A percentile compares a stretch with the other conserved stretches of the same genome.
Conservation (phyloP, 1,140 invertebrate genomes). For the Himalopsyche phryganea region DNA sequence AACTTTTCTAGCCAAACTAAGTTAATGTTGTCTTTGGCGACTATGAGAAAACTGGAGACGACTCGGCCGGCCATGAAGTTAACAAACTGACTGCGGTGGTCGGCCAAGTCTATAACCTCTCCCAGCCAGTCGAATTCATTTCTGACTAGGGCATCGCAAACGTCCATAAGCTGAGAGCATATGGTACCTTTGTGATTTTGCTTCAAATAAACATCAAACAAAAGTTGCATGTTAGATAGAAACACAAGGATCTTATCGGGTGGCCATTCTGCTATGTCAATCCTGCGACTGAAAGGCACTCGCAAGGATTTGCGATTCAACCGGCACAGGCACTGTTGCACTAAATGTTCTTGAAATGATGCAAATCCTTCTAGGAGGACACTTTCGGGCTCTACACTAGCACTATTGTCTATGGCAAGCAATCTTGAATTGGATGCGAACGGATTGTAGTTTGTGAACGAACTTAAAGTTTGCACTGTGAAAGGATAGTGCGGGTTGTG, state of each 20-base stretch:
- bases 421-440: conserved; percentile 4
- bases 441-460: conserved; percentile 16
- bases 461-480: conserved; percentile 16
- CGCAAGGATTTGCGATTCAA: conserved; percentile 64
- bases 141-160: conserved; percentile 73
- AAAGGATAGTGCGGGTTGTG: conserved; percentile 25
- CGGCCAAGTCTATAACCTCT: conserved; percentile 74
- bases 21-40: conserved; percentile 76
- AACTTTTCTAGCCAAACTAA: conserved; percentile 73
- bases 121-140: conserved; percentile 80
- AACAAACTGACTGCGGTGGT: conserved; percentile 74
- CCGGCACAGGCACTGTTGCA: conserved; percentile 74
- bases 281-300: conserved; percentile 65
- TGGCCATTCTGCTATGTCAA: conserved; percentile 68
- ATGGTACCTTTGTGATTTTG: conserved; percentile 77
- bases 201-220: conserved; percentile 80
- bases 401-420: conserved; percentile 7
- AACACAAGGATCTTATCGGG: conserved; percentile 69
- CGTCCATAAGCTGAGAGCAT: conserved; percentile 72
- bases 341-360: conserved; percentile 59
- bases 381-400: neutral
- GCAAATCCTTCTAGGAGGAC: conserved; percentile 42
- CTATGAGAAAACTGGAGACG: conserved; percentile 76
- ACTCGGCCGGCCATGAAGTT: conserved; percentile 76
- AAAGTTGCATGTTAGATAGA: conserved; percentile 74